Percentiles rank a stretch among this genome's conserved stretches.
Evolutionary conservation across 2,113 vertebrate genomes (phyloP).

Genomic region (Sterrhoptilus dennistouni): DNA sequence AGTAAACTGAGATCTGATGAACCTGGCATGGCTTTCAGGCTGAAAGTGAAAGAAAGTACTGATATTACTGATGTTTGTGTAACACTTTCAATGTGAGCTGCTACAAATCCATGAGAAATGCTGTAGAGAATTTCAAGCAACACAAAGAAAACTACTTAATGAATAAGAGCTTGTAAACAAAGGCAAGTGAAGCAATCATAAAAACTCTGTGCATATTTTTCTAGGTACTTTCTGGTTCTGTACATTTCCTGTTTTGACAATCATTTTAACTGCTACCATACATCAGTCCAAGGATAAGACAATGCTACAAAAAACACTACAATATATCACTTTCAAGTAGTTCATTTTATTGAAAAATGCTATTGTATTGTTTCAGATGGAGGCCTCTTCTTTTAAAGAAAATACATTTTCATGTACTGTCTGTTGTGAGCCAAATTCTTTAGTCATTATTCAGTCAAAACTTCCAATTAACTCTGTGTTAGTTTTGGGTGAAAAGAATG

Average conservation of each 20-base stretch:
- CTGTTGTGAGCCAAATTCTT: not conserved
- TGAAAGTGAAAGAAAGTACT: not conserved
- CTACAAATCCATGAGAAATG: not conserved
- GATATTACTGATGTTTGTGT: not conserved
- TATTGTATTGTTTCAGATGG: slow-evolving; percentile 21
- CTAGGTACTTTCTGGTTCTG: slow-evolving; percentile 19
- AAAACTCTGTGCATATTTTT: slow-evolving; percentile 29
- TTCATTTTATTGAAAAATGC: slow-evolving; percentile 40
- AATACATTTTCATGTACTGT: not conserved
- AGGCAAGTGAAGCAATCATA: slow-evolving; percentile 32
- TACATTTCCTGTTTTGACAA: slow-evolving; percentile 62
- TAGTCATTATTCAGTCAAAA: not conserved
- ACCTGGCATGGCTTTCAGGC: not conserved
- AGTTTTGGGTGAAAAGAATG: not conserved
- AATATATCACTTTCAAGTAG: slow-evolving; percentile 40
- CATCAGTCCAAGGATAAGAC: slow-evolving; percentile 40
- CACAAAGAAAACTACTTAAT: not conserved
- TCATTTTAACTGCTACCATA: slow-evolving; percentile 55
- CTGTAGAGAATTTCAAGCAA: not conserved
- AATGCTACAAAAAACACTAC: slow-evolving; percentile 8
- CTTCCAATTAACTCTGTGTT: not conserved
- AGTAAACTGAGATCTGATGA: not conserved
- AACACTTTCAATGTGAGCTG: not conserved
- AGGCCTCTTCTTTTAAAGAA: slow-evolving; percentile 1
- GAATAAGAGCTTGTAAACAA: slow-evolving; percentile 31